Conservation (phyloP, 2,113 vertebrate species). For the Spea multiplicata region DNA sequence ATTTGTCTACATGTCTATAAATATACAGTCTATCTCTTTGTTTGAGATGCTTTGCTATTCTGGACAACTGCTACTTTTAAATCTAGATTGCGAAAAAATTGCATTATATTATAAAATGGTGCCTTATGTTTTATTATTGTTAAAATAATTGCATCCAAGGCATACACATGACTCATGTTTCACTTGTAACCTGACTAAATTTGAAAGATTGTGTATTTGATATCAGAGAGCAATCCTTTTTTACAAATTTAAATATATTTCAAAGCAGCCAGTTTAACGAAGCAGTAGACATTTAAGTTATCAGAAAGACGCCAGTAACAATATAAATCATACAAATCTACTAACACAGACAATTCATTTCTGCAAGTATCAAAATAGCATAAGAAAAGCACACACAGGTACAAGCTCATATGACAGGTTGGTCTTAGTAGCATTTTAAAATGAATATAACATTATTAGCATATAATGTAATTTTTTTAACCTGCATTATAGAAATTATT, state of each 20-base stretch:
- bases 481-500: too few relatives aligned
- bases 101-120: too few relatives aligned
- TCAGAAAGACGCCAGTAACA: slow-evolving; percentile 14
- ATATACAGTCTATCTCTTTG: too few relatives aligned
- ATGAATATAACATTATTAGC: too few relatives aligned
- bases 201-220: not conserved
- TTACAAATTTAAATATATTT: slow-evolving; percentile 16
- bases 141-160: not conserved
- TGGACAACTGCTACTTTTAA: too few relatives aligned
- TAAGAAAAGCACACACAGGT: not conserved
- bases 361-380: slow-evolving; percentile 2
- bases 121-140: too few relatives aligned
- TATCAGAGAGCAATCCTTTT: slow-evolving; percentile 1
- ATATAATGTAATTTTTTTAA: too few relatives aligned
- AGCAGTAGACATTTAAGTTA: slow-evolving; percentile 30
- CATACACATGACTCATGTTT: not conserved
- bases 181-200: not conserved
- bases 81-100: too few relatives aligned
- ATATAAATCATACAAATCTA: slow-evolving; percentile 5
- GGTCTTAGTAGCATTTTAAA: too few relatives aligned
- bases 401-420: not conserved
- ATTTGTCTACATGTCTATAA: too few relatives aligned
- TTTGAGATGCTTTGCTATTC: too few relatives aligned
- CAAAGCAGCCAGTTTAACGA: slow-evolving; percentile 18
- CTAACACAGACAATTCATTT: not conserved